Conservation (phyloP, 2,113 vertebrate genomes). For the Scomber colias region DNA sequence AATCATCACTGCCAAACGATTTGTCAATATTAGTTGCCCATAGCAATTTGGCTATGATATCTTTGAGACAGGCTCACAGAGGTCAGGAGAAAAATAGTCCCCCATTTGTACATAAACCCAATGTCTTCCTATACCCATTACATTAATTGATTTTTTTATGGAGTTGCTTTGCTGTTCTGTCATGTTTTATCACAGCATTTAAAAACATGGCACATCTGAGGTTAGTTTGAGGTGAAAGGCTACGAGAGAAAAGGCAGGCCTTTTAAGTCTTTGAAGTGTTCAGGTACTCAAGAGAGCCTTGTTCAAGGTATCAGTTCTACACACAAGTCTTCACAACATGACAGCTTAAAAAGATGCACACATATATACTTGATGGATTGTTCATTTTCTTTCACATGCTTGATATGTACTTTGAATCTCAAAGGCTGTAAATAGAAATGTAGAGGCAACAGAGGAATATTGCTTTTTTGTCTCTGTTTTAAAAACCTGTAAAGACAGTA, state of each 20-base stretch:
- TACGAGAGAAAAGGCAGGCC: neutral
- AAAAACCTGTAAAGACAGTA: slow-evolving; percentile 30
- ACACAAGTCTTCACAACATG: neutral
- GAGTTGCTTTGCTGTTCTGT: slow-evolving; percentile 33
- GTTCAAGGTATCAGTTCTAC: neutral
- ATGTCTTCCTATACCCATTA: slow-evolving; percentile 46
- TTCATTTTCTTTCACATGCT: neutral
- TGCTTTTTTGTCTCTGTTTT: neutral
- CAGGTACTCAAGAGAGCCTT: neutral
- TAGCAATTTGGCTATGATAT: slow-evolving; percentile 33
- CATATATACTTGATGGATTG: neutral
- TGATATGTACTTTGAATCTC: neutral
- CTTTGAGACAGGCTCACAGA: slow-evolving; percentile 30
- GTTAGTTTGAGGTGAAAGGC: slow-evolving; percentile 35
- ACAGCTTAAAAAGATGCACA: neutral
- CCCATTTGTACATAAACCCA: slow-evolving; percentile 37
- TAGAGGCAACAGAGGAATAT: neutral
- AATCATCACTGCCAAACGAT: slow-evolving; percentile 42
- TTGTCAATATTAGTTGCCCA: slow-evolving; percentile 55
- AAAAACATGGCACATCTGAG: slow-evolving; percentile 15
- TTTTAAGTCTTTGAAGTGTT: neutral
- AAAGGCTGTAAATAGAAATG: neutral
- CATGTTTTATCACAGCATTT: slow-evolving; percentile 49
- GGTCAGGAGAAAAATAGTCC: slow-evolving; percentile 36
- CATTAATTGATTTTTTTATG: slow-evolving; percentile 55